Conservation (phyloP, 2,888 invertebrate species). For the Ormia ochracea region DNA sequence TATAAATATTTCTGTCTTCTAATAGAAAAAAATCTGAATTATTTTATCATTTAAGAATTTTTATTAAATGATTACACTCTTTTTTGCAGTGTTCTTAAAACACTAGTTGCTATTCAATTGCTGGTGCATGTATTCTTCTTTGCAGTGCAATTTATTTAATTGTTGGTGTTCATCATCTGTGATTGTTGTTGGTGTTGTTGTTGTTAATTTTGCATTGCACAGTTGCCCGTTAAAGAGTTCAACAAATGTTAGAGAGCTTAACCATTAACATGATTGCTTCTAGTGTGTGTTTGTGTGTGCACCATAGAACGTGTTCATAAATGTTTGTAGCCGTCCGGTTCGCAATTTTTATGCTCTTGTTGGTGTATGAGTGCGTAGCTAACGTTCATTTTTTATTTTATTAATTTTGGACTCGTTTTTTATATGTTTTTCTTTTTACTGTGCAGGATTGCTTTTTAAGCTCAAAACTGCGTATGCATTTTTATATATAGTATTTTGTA, state of each 20-base stretch:
- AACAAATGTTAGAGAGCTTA: slow-evolving; percentile 49
- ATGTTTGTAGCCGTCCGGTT: slow-evolving; percentile 30
- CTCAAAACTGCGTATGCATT: slow-evolving; percentile 29
- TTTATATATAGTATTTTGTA: slow-evolving; percentile 40
- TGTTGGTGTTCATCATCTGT: slow-evolving; percentile 10
- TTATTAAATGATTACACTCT: slow-evolving; percentile 29
- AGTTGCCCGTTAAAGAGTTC: slow-evolving; percentile 43
- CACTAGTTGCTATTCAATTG: slow-evolving; percentile 69
- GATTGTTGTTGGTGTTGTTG: slow-evolving; percentile 3
- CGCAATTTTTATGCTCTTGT: neutral
- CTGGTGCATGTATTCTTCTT: neutral
- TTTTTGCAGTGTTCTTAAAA: slow-evolving; percentile 63
- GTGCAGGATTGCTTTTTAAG: slow-evolving; percentile 13
- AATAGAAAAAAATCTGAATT: neutral
- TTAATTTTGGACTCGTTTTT: slow-evolving; percentile 39
- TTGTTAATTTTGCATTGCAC: slow-evolving; percentile 23
- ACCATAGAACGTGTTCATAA: neutral
- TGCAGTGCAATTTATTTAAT: slow-evolving; percentile 34
- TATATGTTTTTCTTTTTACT: slow-evolving; percentile 2
- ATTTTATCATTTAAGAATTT: no score
- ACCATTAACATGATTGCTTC: slow-evolving; percentile 37
- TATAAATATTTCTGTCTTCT: neutral
- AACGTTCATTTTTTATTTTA: slow-evolving; percentile 44
- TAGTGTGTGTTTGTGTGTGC: neutral
- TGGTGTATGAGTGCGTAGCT: slow-evolving; percentile 53